Conservation (phyloP, 2,797 vertebrate genomes). For the Cossypha caffra region DNA sequence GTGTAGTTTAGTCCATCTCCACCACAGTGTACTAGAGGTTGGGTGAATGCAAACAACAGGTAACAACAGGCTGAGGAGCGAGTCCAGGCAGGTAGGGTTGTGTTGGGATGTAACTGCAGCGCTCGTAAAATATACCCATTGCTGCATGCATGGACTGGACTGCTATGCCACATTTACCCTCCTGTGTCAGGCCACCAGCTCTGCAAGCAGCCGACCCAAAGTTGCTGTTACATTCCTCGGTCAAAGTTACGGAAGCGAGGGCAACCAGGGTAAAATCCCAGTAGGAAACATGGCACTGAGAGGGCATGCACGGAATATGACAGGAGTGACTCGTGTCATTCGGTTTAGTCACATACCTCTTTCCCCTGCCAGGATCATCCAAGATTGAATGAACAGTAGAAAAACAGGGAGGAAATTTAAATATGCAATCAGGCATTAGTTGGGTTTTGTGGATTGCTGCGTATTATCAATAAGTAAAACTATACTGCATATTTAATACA, state of each 20-base stretch:
- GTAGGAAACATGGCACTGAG: conserved; percentile 82
- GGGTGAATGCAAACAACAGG: conserved; percentile 76
- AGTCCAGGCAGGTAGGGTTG: conserved; percentile 78
- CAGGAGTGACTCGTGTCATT: conserved; percentile 81
- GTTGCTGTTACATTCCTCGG: conserved; percentile 84
- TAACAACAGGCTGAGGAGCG: conserved; percentile 79
- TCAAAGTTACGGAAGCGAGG: conserved; percentile 83
- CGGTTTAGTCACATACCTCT: conserved; percentile 94
- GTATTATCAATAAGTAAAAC: conserved; percentile 70
- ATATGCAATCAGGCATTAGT: conserved; percentile 85
- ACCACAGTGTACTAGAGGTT: conserved; percentile 54
- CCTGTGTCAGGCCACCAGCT: conserved; percentile 75
- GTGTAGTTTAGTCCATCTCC: conserved; percentile 56
- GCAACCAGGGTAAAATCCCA: conserved; percentile 80
- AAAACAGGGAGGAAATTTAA: conserved; percentile 91
- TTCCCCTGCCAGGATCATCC: conserved; percentile 94
- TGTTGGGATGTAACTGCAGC: conserved; percentile 82
- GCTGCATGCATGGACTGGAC: conserved; percentile 82
- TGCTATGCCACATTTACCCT: conserved; percentile 72
- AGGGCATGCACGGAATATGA: conserved; percentile 93
- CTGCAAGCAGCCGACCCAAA: conserved; percentile 79
- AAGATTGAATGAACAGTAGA: conserved; percentile 91
- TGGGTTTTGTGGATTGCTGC: conserved; percentile 71
- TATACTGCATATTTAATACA: conserved; percentile 66
- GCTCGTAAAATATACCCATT: conserved; percentile 77